These are phyloP conservation scores for Nematostella vectensis DNA, from an alignment of 92 coral and sea anemone species.

Conservation along the genomic window DNA sequence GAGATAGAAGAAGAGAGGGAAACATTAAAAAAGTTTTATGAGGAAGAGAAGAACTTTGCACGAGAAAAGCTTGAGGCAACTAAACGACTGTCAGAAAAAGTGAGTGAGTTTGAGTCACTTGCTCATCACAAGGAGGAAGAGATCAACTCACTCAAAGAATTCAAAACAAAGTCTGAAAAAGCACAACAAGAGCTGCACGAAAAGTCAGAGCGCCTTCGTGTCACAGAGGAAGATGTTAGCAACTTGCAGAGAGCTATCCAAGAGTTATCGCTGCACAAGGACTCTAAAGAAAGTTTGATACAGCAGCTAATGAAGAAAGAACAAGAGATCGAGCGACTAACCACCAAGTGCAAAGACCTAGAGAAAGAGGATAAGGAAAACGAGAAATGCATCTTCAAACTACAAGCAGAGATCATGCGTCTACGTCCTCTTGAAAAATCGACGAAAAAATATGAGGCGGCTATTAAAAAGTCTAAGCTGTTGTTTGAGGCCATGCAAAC, in stretches of 20 bases:
- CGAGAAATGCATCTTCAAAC: conserved; percentile 13
- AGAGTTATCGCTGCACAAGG: conserved; percentile 10
- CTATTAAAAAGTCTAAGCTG: conserved; percentile 19
- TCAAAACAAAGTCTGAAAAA: conserved; percentile 6
- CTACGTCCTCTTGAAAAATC: conserved; percentile 7
- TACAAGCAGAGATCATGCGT: conserved; percentile 22
- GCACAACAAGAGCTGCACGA: conserved; percentile 14
- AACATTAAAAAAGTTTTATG: conserved; percentile 19
- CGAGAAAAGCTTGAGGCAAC: conserved; percentile 29
- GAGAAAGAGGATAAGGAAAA: conserved; percentile 3
- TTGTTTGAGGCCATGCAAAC: conserved; percentile 19
- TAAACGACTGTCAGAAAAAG: conserved; percentile 19
- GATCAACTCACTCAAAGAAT: not conserved
- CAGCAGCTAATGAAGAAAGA: conserved; percentile 36
- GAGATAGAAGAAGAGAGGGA: conserved; percentile 37
- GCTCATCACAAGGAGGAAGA: conserved; percentile 10
- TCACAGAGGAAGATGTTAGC: conserved; percentile 6
- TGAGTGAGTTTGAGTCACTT: conserved; percentile 17
- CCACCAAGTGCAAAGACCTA: conserved; percentile 22
- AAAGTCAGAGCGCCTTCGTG: conserved; percentile 2
- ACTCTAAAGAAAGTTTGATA: not conserved
- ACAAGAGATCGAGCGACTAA: conserved; percentile 31
- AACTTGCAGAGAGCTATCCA: conserved; percentile 27
- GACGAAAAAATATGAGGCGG: conserved; percentile 14
- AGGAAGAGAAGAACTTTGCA: conserved; percentile 36